Conservation (phyloP, 2,113 vertebrate genomes). For the Aptenodytes forsteri region DNA sequence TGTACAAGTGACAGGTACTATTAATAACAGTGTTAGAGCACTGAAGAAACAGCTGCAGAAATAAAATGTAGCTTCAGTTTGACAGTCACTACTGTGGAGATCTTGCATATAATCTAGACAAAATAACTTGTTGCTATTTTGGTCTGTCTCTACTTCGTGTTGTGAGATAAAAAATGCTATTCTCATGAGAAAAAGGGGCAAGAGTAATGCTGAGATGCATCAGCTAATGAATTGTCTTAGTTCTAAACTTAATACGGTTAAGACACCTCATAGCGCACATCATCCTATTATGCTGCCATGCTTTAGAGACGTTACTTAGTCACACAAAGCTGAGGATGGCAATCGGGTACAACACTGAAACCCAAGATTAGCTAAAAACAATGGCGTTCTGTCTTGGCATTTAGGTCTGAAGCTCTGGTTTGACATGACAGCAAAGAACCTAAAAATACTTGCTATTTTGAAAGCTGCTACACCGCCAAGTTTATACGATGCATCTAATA, state of each 20-base stretch:
- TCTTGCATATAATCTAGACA: slow-evolving; percentile 2
- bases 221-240: neutral
- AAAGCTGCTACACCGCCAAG: neutral
- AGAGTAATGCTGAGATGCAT: neutral
- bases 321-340: neutral
- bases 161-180: neutral
- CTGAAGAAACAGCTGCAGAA: neutral
- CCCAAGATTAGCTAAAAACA: neutral
- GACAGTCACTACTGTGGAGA: neutral
- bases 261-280: neutral
- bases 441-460: slow-evolving; percentile 10
- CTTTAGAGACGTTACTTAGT: neutral
- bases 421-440: neutral
- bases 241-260: neutral
- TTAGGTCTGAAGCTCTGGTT: neutral
- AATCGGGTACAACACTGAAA: neutral
- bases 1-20: neutral
- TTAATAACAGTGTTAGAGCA: neutral
- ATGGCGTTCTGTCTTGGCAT: neutral
- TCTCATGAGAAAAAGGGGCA: neutral
- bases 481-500: neutral
- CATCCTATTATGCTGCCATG: neutral
- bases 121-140: slow-evolving; percentile 28
- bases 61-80: neutral
- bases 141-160: neutral